phyloP scores from a whole-genome alignment of 2,888 invertebrate genomes.

The Onthophagus sagittarius region DNA sequence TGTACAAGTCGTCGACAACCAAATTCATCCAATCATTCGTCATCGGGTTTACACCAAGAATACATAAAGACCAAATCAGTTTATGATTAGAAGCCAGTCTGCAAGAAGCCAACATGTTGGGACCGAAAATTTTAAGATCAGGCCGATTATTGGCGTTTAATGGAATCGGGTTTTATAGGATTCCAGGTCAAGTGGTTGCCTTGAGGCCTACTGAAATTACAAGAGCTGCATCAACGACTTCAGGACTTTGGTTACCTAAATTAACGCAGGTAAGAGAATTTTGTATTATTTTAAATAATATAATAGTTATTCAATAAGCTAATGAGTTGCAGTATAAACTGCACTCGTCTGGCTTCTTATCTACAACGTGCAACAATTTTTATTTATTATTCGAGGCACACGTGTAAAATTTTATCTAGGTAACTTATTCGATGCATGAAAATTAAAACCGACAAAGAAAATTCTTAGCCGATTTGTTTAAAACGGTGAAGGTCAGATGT shows the following conservation, averaged over 20 bases:
- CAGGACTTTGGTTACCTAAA: constrained; percentile 42
- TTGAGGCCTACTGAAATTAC: constrained; percentile 31
- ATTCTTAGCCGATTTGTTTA: background rate
- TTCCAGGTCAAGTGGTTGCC: constrained; percentile 40
- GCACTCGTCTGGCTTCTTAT: background rate
- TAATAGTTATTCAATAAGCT: background rate
- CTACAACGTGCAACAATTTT: background rate
- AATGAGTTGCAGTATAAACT: background rate
- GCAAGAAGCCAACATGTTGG: constrained; percentile 28
- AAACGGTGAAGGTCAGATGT: background rate
- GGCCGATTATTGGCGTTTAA: constrained; percentile 35
- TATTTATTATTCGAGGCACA: background rate
- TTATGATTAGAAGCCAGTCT: constrained; percentile 6
- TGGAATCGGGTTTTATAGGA: constrained; percentile 38
- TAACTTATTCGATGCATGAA: background rate
- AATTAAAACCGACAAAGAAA: background rate
- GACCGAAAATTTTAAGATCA: constrained; percentile 28
- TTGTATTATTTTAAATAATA: background rate
- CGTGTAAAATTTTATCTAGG: background rate
- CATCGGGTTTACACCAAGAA: background rate
- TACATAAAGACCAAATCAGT: constrained; percentile 6
- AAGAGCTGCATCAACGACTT: constrained; percentile 39
- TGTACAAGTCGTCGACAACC: constrained; percentile 29
- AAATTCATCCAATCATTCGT: constrained; percentile 31
- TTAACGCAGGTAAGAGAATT: constrained; percentile 41